phyloP scores from a whole-genome alignment of 2,888 invertebrate species.

The Hermaeophaga mercurialis region DNA sequence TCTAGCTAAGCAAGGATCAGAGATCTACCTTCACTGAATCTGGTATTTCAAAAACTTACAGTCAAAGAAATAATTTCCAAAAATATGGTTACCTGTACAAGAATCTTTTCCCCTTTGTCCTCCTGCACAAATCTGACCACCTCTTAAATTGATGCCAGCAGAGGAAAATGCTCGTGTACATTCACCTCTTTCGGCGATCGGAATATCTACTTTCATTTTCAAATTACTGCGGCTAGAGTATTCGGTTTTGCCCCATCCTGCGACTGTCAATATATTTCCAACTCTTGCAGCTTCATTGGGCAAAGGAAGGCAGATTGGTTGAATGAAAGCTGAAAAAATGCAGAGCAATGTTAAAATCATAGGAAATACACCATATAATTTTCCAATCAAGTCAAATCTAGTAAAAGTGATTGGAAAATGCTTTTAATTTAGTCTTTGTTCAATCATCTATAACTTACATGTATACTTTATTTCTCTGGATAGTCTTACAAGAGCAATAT shows the following conservation, averaged over 20 bases:
- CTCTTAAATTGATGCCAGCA: constrained; percentile 40
- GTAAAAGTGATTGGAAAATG: too few species aligned
- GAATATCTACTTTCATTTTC: constrained; percentile 68
- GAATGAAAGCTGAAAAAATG: constrained; percentile 44
- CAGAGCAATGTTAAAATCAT: background rate
- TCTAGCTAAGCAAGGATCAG: too few species aligned
- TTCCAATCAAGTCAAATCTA: too few species aligned
- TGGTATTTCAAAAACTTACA: too few species aligned
- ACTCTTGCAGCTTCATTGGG: constrained; percentile 41
- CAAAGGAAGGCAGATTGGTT: constrained; percentile 51
- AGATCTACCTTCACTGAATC: too few species aligned
- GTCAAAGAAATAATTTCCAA: too few species aligned
- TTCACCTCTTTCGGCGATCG: constrained; percentile 60
- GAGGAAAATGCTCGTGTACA: constrained; percentile 55
- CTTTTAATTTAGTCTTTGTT: too few species aligned
- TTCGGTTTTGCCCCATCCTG: constrained; percentile 56
- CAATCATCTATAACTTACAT: too few species aligned
- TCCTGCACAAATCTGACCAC: constrained; percentile 51
- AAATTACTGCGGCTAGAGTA: constrained; percentile 50
- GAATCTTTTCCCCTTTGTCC: constrained; percentile 65
- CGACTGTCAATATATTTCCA: constrained; percentile 48
- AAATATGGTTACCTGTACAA: constrained; percentile 63
- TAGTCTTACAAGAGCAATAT: constrained; percentile 60
- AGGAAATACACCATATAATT: too few species aligned
- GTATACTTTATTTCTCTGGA: constrained; percentile 56